These are phyloP conservation scores for Harmothoe impar DNA, from an alignment of 2,888 invertebrate genomes.

Conservation along the genomic window DNA sequence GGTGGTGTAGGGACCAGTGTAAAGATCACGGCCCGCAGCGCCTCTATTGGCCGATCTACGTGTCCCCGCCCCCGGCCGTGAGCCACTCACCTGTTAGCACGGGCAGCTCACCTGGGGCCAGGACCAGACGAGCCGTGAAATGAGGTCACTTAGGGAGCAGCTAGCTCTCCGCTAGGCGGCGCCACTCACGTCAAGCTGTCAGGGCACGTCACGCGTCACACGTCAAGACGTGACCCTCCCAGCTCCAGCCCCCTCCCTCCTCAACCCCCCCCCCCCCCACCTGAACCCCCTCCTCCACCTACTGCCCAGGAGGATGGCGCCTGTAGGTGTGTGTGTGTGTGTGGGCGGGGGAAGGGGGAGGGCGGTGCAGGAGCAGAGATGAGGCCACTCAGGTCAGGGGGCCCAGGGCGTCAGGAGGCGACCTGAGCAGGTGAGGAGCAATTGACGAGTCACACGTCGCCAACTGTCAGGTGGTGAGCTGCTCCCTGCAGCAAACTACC, in stretches of 20 bases:
- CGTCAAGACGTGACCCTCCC: background rate
- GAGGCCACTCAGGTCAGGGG: conserved; percentile 36
- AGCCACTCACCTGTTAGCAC: conserved; percentile 3
- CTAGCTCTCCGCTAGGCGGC: conserved; percentile 15
- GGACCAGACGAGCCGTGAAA: conserved; percentile 35
- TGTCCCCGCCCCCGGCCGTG: background rate
- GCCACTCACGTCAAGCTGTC: background rate
- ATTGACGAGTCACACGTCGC: conserved; percentile 42
- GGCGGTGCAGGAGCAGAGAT: background rate
- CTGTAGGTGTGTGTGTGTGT: too few species aligned
- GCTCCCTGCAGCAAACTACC: background rate
- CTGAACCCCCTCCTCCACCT: too few species aligned
- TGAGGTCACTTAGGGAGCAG: conserved; percentile 56
- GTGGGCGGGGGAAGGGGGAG: background rate
- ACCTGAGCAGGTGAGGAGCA: conserved; percentile 23
- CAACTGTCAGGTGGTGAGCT: background rate
- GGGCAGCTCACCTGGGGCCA: background rate
- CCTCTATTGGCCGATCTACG: background rate
- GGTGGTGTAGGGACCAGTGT: background rate
- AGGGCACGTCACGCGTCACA: conserved; percentile 16
- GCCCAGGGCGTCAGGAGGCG: conserved; percentile 2
- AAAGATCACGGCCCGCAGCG: background rate
- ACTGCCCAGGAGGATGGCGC: too few species aligned
- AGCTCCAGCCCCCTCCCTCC: background rate
- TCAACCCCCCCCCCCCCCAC: background rate